Conservation (phyloP, 2,113 vertebrate species). For the Cricetomys ansorgei region DNA sequence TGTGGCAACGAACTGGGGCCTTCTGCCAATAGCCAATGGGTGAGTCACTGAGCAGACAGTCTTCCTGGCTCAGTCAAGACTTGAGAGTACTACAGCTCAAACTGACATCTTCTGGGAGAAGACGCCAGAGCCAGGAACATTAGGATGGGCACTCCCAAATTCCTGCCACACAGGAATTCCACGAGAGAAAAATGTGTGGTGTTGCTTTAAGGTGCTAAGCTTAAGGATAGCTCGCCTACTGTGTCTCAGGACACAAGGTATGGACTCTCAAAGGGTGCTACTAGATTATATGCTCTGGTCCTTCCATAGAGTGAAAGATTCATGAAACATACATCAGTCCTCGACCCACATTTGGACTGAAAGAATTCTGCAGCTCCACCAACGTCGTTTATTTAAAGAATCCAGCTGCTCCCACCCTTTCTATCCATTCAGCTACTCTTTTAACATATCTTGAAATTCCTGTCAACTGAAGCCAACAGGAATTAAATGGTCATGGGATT, state of each 20-base stretch:
- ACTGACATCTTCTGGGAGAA: not conserved
- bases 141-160: not conserved
- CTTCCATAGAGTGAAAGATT: not conserved
- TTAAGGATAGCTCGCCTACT: not conserved
- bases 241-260: not conserved
- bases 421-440: slow-evolving; percentile 52
- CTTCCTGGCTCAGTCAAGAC: not conserved
- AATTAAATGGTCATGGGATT: slow-evolving; percentile 17
- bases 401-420: slow-evolving; percentile 54
- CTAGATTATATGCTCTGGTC: not conserved
- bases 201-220: not conserved
- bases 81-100: not conserved
- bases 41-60: not conserved
- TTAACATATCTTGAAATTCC: slow-evolving; percentile 53
- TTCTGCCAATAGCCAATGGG: not conserved
- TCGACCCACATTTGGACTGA: not conserved
- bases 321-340: not conserved
- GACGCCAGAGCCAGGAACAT: not conserved
- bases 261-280: not conserved
- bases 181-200: not conserved
- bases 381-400: slow-evolving; percentile 59
- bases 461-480: slow-evolving; percentile 45
- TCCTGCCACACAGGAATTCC: not conserved
- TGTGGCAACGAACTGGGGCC: not conserved
- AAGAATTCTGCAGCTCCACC: slow-evolving; percentile 25